phyloP scores from a whole-genome alignment of 2,113 vertebrate species.

The Motacilla tschutschensis region DNA sequence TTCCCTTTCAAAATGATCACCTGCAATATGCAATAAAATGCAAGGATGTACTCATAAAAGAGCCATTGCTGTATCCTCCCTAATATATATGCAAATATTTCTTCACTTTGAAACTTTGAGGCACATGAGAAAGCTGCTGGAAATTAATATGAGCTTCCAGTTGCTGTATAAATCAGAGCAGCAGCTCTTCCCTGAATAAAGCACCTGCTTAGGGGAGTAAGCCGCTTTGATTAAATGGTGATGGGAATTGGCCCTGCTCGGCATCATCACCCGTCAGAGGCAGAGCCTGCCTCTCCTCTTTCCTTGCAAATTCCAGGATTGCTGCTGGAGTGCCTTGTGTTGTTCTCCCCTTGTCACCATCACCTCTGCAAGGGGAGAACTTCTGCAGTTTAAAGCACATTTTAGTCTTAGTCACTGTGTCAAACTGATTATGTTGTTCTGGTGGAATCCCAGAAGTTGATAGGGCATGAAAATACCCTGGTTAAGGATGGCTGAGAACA shows the following conservation, averaged over 20 bases:
- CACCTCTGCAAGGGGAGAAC: not conserved
- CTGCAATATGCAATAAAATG: slow-evolving; percentile 50
- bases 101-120: slow-evolving; percentile 41
- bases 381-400: not conserved
- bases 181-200: slow-evolving; percentile 21
- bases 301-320: not conserved
- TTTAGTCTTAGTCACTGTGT: not conserved
- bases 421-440: accelerated
- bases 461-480: not conserved
- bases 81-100: slow-evolving; percentile 66
- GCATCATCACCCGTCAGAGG: not conserved
- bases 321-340: accelerated
- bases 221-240: slow-evolving; percentile 24
- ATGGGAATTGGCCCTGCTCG: not conserved
- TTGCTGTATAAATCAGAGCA: slow-evolving; percentile 46
- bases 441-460: not conserved
- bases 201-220: not conserved
- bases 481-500: not conserved
- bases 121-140: not conserved
- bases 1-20: slow-evolving; percentile 43
- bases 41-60: slow-evolving; percentile 29
- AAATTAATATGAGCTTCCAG: slow-evolving; percentile 45
- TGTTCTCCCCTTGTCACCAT: not conserved
- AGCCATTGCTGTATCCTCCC: slow-evolving; percentile 14
- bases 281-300: not conserved